Conservation (phyloP, 2,888 invertebrate species). For the Tipula helvola region DNA sequence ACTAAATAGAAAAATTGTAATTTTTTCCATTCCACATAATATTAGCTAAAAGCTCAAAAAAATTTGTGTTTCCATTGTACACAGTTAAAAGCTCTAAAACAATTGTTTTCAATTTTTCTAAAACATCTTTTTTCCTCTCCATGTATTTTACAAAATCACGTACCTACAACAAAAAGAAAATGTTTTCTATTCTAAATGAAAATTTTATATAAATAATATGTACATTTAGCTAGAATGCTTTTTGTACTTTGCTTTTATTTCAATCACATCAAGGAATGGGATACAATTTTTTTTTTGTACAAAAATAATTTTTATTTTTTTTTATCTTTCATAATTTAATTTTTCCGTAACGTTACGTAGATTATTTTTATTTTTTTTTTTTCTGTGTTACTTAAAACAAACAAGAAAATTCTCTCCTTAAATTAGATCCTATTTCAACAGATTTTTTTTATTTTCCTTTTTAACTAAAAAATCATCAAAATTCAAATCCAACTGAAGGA, state of each 20-base stretch:
- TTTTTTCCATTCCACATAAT: background rate
- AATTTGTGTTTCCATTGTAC: background rate
- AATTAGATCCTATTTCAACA: background rate
- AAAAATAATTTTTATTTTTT: background rate
- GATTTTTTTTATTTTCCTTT: background rate
- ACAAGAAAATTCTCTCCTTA: background rate
- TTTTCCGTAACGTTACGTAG: background rate
- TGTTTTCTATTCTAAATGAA: background rate
- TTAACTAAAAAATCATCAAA: background rate
- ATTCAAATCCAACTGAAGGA: background rate
- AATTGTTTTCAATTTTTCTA: slow-evolving; percentile 4
- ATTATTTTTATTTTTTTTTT: background rate
- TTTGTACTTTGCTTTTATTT: background rate
- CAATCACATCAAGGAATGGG: background rate
- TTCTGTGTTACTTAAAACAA: background rate
- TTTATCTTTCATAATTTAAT: background rate
- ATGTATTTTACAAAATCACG: background rate
- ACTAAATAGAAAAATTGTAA: background rate
- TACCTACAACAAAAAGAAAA: background rate
- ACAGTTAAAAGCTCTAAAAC: slow-evolving; percentile 4
- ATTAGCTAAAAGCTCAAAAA: background rate
- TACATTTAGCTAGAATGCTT: background rate
- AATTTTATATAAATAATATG: slow-evolving; percentile 1
- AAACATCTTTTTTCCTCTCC: background rate
- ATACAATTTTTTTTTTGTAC: background rate